phyloP scores from a whole-genome alignment of 2,113 vertebrate genomes.

The Raja brachyura region DNA sequence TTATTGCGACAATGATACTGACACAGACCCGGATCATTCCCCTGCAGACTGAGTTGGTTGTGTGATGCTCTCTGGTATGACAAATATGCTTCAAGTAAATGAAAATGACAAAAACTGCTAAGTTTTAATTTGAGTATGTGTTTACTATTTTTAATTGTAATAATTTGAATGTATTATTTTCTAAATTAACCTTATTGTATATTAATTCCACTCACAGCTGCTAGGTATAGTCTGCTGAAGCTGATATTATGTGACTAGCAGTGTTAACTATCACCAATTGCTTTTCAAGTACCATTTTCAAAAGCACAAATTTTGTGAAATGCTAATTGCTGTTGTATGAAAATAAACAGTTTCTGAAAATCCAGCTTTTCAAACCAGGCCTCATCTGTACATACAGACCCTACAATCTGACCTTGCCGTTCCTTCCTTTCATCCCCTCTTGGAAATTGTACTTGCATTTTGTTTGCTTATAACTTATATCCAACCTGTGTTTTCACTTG shows the following conservation, averaged over 20 bases:
- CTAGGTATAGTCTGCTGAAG: constrained; percentile 37
- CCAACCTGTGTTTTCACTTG: not conserved
- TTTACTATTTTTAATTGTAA: constrained; percentile 38
- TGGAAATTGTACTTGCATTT: not conserved
- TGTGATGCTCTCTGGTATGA: not conserved
- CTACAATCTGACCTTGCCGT: not conserved
- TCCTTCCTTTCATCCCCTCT: too few species aligned
- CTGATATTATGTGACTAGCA: constrained; percentile 35
- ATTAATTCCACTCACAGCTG: constrained; percentile 38
- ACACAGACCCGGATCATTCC: constrained; percentile 32
- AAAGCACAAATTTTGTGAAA: constrained; percentile 39
- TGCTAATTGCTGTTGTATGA: constrained; percentile 38
- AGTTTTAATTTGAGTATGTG: constrained; percentile 34
- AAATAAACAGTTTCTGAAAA: constrained; percentile 37
- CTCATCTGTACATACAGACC: not conserved
- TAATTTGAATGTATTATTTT: constrained; percentile 37
- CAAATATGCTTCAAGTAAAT: constrained; percentile 37
- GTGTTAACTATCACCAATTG: constrained; percentile 36
- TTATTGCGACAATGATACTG: constrained; percentile 33
- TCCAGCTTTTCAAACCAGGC: constrained; percentile 1
- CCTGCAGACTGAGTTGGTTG: constrained; percentile 24
- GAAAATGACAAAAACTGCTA: constrained; percentile 36
- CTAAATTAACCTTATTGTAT: constrained; percentile 38
- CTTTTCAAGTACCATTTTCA: constrained; percentile 37
- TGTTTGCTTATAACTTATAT: not conserved